Conservation (phyloP, 1,140 invertebrate species). For the Zaprionus ornatus region DNA sequence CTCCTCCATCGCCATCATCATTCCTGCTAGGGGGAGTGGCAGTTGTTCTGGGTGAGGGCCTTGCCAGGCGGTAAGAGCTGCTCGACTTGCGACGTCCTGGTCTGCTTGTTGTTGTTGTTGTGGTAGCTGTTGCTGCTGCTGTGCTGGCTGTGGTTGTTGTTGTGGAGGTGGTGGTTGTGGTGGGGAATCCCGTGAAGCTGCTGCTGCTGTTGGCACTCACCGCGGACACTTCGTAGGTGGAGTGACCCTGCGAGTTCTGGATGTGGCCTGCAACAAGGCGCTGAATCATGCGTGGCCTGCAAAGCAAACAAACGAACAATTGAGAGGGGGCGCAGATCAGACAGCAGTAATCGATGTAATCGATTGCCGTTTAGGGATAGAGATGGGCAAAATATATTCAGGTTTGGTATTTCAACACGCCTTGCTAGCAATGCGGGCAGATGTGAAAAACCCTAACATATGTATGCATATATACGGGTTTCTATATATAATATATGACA, state of each 20-base stretch:
- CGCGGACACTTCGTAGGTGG: slow-evolving; percentile 71
- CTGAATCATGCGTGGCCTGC: slow-evolving; percentile 85
- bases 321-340: neutral
- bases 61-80: slow-evolving; percentile 57
- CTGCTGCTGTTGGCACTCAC: slow-evolving; percentile 64
- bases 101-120: slow-evolving; percentile 8
- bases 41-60: slow-evolving; percentile 19
- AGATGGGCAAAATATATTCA: too few relatives aligned
- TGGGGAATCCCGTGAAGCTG: neutral
- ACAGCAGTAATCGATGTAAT: too few relatives aligned
- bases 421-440: too few relatives aligned
- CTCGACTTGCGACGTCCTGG: slow-evolving; percentile 50
- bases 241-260: slow-evolving; percentile 74
- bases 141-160: slow-evolving; percentile 29
- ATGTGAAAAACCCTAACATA: too few relatives aligned
- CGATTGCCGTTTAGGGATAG: too few relatives aligned
- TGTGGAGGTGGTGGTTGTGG: neutral
- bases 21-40: neutral
- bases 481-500: too few relatives aligned
- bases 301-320: neutral
- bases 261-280: slow-evolving; percentile 87
- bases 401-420: too few relatives aligned
- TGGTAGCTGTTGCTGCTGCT: slow-evolving; percentile 9
- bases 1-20: slow-evolving; percentile 37
- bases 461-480: too few relatives aligned